These are phyloP conservation scores for Vimba vimba DNA, from an alignment of 2,113 vertebrate genomes.

Conservation along the genomic window DNA sequence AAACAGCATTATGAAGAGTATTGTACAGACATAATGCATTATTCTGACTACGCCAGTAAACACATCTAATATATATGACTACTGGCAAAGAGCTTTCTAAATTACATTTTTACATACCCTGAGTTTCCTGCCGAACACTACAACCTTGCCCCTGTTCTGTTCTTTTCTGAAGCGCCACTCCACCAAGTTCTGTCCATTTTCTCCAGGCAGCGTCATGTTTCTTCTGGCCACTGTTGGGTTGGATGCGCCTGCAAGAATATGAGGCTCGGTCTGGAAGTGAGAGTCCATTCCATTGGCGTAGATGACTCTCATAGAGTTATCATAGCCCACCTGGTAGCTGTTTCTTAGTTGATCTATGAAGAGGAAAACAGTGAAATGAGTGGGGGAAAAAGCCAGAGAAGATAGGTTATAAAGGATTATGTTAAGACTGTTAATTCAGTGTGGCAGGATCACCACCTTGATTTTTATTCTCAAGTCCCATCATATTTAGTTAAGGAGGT, in stretches of 20 bases:
- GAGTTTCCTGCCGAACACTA: slow-evolving; percentile 94
- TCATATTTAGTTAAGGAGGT: not conserved
- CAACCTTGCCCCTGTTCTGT: slow-evolving; percentile 91
- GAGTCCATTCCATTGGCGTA: slow-evolving; percentile 96
- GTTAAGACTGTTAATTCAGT: slow-evolving; percentile 1
- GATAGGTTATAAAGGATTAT: not conserved
- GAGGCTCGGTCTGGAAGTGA: slow-evolving; percentile 94
- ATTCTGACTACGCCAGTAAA: not conserved
- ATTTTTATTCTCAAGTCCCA: slow-evolving; percentile 17
- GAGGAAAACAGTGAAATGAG: not conserved
- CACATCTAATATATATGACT: too few species aligned
- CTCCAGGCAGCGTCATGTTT: slow-evolving; percentile 96
- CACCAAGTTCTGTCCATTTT: slow-evolving; percentile 94
- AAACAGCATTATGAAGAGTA: not conserved
- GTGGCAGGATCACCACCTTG: slow-evolving; percentile 1
- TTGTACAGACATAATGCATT: not conserved
- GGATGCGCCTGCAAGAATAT: slow-evolving; percentile 92
- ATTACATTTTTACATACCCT: slow-evolving; percentile 76
- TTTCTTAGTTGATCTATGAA: slow-evolving; percentile 91
- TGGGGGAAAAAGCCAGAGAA: not conserved
- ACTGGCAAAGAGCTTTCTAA: not conserved
- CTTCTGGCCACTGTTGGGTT: slow-evolving; percentile 93
- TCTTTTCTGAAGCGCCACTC: slow-evolving; percentile 98
- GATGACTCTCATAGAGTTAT: slow-evolving; percentile 91
- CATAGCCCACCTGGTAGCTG: slow-evolving; percentile 94